Base-by-base conservation (phyloP, 1,140 invertebrate species). In the Wasmannia auropunctata region DNA sequence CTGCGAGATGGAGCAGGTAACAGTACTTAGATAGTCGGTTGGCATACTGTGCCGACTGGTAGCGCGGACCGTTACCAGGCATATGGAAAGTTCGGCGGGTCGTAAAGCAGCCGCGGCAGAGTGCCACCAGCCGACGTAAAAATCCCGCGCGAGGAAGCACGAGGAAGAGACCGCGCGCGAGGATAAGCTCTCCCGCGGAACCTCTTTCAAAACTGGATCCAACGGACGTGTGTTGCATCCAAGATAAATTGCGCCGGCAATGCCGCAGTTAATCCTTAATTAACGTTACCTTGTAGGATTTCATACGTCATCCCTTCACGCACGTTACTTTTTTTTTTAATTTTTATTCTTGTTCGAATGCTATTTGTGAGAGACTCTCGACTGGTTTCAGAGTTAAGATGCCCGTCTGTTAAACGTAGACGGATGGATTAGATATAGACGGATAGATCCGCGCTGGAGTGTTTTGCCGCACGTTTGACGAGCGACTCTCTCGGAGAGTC, bases 81-180 rank as follows among this genome's bases (percentile, higher is more conserved):
- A 90, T 91, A 91, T 88, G 88, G 90, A 91, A 91, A 92, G 90
- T 91, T 92, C 84, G 89, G 89, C 77, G 84, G 62, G 84, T 90
- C 80, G 85, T 77, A 46, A 67, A 86, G 11, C 62, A 80, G 62
- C 77, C 51, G 40, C 19, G 3, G 37, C 25, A 54, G 28, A 86
- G 72, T 63, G 67, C 37, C n/a, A 81, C 16, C 22, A 31, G 14
- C 34, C 11, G n/a, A 31, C 10, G 46, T 69, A 81, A 81, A 83
- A 83, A 83, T 81, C 14, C 51, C 16, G 14, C 16, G 14, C 25
- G 4, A 34, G 49, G 34, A 56, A 58, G 37, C 51, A 40, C 22
- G 34, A 80, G 43, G 25, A 69, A 19, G 40, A 22, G n/a, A n/a
- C n/a, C n/a, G n/a, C n/a, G n/a, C n/a, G 25, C 25, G 37, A 43